These are phyloP conservation scores for Stenurella melanura DNA, from an alignment of 2,888 invertebrate species.

Conservation along the genomic window DNA sequence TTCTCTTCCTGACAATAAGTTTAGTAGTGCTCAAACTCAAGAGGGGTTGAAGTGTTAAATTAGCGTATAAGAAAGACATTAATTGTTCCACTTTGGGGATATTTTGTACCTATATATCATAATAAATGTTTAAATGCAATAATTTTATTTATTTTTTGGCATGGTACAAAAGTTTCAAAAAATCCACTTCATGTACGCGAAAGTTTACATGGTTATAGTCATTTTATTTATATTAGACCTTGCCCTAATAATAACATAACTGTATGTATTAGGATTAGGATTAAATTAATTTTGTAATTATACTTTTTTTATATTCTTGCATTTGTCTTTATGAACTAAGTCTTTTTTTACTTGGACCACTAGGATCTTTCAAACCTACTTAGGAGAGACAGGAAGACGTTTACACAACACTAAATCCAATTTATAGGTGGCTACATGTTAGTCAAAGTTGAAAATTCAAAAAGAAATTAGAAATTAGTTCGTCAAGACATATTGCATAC, in stretches of 20 bases:
- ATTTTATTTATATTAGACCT: slow-evolving; percentile 57
- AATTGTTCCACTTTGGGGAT: slow-evolving; percentile 31
- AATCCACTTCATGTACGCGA: slow-evolving; percentile 27
- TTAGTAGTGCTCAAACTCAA: slow-evolving; percentile 87
- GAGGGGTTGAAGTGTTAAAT: slow-evolving; percentile 66
- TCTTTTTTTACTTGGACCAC: slow-evolving; percentile 8
- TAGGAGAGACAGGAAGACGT: slow-evolving; percentile 29
- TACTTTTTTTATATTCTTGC: slow-evolving; percentile 44
- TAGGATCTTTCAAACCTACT: background rate
- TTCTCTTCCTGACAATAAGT: slow-evolving; percentile 86
- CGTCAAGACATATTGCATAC: slow-evolving; percentile 37
- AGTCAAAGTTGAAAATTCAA: slow-evolving; percentile 2
- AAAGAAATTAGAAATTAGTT: slow-evolving; percentile 29
- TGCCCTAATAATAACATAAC: slow-evolving; percentile 49
- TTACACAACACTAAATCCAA: slow-evolving; percentile 1
- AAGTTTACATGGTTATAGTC: slow-evolving; percentile 52
- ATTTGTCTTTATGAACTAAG: slow-evolving; percentile 40
- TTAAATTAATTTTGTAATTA: slow-evolving; percentile 52
- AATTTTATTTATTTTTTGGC: slow-evolving; percentile 40
- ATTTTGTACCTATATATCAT: slow-evolving; percentile 38
- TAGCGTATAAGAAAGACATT: slow-evolving; percentile 30
- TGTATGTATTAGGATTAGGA: slow-evolving; percentile 46
- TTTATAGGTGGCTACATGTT: slow-evolving; percentile 14
- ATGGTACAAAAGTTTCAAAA: slow-evolving; percentile 39
- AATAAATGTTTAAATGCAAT: slow-evolving; percentile 37